Base-by-base conservation (phyloP, 2,797 vertebrate genomes). In the Trachurus trachurus region DNA sequence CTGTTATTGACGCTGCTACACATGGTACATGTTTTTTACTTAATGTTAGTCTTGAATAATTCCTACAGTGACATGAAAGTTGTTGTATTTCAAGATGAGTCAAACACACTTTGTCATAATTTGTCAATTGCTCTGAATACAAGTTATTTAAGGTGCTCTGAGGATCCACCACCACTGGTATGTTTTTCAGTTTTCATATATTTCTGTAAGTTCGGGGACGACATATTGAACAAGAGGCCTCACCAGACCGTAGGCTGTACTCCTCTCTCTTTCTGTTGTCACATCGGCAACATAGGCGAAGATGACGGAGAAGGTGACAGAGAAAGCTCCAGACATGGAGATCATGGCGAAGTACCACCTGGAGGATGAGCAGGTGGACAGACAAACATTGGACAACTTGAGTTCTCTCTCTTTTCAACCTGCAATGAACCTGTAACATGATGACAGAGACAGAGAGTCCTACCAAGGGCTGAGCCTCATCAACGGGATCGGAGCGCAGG, bases 311-410 rank as follows among this genome's bases (percentile, higher is more conserved):
- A 98, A 99, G 0, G 98, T 99, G 93, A 99, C 98, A 0, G 98
- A 97, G 91, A 99, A 99, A 1, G 97, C 93, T 84, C 97, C 98
- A 42, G 97, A 99, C 78, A 99, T 95, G 6, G 97, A 97, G 91
- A 99, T 99, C 96, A 98, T 96, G 31, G 96, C 96, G 58, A 99
- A 99, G 91, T 99, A 98, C 97, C 98, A 99, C 98, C 98, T 99
- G 89, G 19, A 85, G 19, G 19, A 44, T 0, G 7, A 77, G 13
- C 5, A 60, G 7, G 26, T 3, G 54, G 8, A 21, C 40, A 11
- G 15, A 50, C 21, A 16, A 39, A 11, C 26, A 44, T 5, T 65
- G 17, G 26, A 31, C 21, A 40, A 13, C 8, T 50, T 42, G 40
- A 47, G 26, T 42, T 15, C 11, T 26, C 12, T 15, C n/a, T 42